Base-by-base conservation (phyloP, 1,140 invertebrate genomes). In the Triops longicaudatus region DNA sequence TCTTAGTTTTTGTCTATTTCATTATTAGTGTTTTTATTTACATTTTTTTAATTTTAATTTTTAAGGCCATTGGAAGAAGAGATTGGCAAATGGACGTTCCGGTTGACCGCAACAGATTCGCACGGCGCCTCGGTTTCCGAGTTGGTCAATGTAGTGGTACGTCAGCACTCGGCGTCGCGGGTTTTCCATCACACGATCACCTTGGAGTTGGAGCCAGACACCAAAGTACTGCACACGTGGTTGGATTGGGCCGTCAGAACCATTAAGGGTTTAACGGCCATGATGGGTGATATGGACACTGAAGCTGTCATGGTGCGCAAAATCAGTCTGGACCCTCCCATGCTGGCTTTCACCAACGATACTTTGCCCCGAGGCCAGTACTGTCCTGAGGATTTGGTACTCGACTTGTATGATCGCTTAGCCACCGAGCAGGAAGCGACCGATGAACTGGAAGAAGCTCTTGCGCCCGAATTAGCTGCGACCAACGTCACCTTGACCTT, bases 341-440 rank as follows among this genome's bases (percentile, higher is more conserved):
- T 88, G 42, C 92, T 93, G 79, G 88, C 90, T 0, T 97, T 94
- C 91, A 93, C 93, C 6, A 97, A 97, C 81, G 93, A 95, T 79
- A 92, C 92, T 26, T 82, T 97, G 78, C 89, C 92, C 0, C 89
- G 31, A 37, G 31, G 90, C 73, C 89, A 86, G 26, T 81, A 82
- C 7, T 96, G 95, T 82, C 93, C 93, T 1, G 86, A 87, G 80
- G 85, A 87, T 78, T 88, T 92, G 78, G 90, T 96, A 26, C 87
- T 90, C 43, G 85, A 87, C 78, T 82, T 94, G 6, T 88, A 78
- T n/a, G 77, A 81, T 26, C 37, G 79, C 26, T 74, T 77, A 10
- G 76, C 22, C 77, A 73, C 90, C 81, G 87, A 87, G 83, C 90
- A 76, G n/a, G 42, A 74, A 43, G 73, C 73, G 11, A 76, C 43